Percentiles rank a stretch among this genome's conserved stretches.
Conservation (phyloP, 2,888 invertebrate species). For the Machimus atricapillus region DNA sequence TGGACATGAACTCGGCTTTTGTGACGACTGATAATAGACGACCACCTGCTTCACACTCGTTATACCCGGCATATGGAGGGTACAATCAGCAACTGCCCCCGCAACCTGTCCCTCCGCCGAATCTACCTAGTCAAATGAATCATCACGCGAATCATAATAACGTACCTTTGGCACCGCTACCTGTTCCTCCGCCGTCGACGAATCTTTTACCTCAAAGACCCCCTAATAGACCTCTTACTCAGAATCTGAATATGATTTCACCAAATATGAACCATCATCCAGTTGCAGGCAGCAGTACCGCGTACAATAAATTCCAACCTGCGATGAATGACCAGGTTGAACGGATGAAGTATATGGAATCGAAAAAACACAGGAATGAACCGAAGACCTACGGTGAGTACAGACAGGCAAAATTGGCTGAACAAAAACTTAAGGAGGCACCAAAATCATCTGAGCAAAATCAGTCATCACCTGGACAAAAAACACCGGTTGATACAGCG, state of each 20-base stretch:
- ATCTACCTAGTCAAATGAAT: not conserved
- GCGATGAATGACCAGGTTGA: conserved; percentile 53
- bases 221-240: not conserved
- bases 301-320: conserved; percentile 50
- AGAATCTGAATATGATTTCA: not conserved
- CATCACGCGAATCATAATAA: not conserved
- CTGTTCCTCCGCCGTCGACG: not conserved
- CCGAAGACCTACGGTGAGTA: conserved; percentile 56
- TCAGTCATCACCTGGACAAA: not conserved
- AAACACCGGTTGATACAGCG: not conserved
- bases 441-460: not conserved
- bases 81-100: not conserved
- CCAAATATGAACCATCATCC: not conserved
- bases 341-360: conserved; percentile 53
- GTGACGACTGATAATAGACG: not conserved
- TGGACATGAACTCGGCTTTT: conserved; percentile 24
- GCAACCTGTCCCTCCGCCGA: not conserved
- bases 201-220: not conserved
- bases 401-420: conserved; percentile 52
- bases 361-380: conserved; percentile 51
- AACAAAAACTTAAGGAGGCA: conserved; percentile 45
- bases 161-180: not conserved
- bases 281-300: not conserved
- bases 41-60: not conserved
- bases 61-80: not conserved